Evolutionary conservation across 2,113 vertebrate species (phyloP).

Genomic region (Polypterus senegalus): DNA sequence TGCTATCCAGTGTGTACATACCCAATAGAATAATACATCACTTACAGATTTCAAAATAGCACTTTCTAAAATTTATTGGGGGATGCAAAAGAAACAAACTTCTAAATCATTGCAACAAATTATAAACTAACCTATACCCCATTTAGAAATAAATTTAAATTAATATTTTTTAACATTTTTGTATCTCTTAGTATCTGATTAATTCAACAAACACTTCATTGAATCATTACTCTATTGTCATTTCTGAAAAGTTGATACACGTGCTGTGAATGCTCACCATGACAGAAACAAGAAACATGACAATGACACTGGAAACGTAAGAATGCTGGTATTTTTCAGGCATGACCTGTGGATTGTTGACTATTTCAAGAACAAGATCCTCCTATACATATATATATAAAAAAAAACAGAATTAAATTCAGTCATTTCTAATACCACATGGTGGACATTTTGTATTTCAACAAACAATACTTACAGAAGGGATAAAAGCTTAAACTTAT

Average conservation of each 20-base stretch:
- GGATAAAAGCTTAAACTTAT: no score
- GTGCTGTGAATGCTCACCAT: conserved; percentile 48
- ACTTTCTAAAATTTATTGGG: no score
- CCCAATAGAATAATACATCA: no score
- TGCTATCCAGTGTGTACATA: no score
- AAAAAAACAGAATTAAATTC: not conserved
- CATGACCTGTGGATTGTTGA: conserved; percentile 41
- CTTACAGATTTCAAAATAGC: no score
- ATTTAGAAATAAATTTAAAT: no score
- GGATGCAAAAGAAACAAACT: no score
- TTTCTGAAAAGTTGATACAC: not conserved
- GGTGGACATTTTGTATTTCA: no score
- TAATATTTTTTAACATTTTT: not conserved
- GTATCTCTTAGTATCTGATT: not conserved
- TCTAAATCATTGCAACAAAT: no score
- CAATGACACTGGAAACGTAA: conserved; percentile 47
- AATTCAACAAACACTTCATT: not conserved
- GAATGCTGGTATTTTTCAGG: conserved; percentile 52
- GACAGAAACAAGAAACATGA: conserved; percentile 56
- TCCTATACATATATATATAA: conserved; percentile 54
- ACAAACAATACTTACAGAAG: no score
- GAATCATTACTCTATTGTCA: not conserved
- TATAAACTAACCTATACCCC: no score
- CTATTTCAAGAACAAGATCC: conserved; percentile 65
- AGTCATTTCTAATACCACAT: no score